A percentile compares a stretch with the other conserved stretches of the same genome.
These are phyloP conservation scores for Drosophila auraria DNA, from an alignment of 1,140 invertebrate species.

Conservation along the genomic window DNA sequence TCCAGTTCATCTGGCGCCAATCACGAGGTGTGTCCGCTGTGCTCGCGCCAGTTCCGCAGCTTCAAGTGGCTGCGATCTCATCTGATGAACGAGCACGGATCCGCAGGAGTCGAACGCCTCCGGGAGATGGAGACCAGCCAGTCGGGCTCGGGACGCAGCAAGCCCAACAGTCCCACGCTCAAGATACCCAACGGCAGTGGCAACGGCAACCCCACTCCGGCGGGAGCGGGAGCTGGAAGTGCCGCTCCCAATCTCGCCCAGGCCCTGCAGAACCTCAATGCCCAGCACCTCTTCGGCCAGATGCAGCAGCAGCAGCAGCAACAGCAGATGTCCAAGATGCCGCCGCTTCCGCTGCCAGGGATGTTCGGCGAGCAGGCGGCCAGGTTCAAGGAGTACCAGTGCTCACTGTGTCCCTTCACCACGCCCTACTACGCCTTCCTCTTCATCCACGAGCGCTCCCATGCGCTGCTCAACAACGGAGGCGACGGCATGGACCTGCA, in stretches of 20 bases:
- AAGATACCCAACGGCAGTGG: slow-evolving; percentile 87
- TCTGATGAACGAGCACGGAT: slow-evolving; percentile 93
- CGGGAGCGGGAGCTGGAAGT: slow-evolving; percentile 21
- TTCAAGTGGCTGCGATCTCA: slow-evolving; percentile 96
- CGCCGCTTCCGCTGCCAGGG: slow-evolving; percentile 84
- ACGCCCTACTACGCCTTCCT: slow-evolving; percentile 95
- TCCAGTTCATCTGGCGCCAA: slow-evolving; percentile 87
- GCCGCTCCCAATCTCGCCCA: slow-evolving; percentile 74
- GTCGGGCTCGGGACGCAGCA: slow-evolving; percentile 39
- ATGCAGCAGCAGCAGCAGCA: slow-evolving; percentile 62
- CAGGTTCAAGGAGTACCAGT: slow-evolving; percentile 91
- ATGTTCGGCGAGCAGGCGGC: slow-evolving; percentile 86
- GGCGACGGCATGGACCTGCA: slow-evolving; percentile 48
- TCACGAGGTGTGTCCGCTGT: slow-evolving; percentile 94
- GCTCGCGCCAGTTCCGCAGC: slow-evolving; percentile 94
- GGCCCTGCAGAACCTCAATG: slow-evolving; percentile 77
- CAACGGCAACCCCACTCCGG: slow-evolving; percentile 45
- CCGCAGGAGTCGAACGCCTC: slow-evolving; percentile 90
- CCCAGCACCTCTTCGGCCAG: slow-evolving; percentile 79
- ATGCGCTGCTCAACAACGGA: slow-evolving; percentile 85
- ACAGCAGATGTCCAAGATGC: slow-evolving; percentile 60
- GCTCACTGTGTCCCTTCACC: slow-evolving; percentile 95
- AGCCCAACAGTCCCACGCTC: slow-evolving; percentile 86
- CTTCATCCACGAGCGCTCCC: slow-evolving; percentile 95
- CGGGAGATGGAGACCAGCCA: slow-evolving; percentile 87